Evolutionary conservation across 1,140 invertebrate genomes (phyloP).

Genomic region (Lepidurus packardi): DNA sequence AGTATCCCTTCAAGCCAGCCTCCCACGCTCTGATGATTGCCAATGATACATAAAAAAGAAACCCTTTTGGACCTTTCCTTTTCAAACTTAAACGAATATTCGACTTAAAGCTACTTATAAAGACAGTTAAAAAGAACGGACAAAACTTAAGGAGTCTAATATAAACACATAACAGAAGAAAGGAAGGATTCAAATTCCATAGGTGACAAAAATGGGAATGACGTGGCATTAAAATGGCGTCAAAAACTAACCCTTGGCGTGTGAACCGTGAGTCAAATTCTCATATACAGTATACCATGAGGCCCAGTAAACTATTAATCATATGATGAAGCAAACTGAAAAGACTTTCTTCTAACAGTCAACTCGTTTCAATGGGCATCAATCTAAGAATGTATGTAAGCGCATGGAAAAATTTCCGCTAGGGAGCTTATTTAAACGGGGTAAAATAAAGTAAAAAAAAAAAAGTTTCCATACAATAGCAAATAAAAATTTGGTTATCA

Average conservation of each 20-base stretch:
- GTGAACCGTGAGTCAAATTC: not conserved
- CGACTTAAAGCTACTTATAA: no score
- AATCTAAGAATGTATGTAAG: not conserved
- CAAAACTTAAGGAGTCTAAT: no score
- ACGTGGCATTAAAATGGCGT: not conserved
- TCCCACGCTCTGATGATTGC: constrained; percentile 13
- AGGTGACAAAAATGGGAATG: not conserved
- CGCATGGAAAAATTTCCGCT: constrained; percentile 6
- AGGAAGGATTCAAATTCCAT: no score
- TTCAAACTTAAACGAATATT: no score
- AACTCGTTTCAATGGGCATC: not conserved
- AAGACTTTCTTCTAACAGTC: not conserved
- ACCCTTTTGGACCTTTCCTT: not conserved
- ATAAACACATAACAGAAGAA: no score
- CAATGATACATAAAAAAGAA: constrained; percentile 1
- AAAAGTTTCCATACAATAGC: not conserved
- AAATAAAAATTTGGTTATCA: constrained; percentile 1
- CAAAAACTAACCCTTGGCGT: not conserved
- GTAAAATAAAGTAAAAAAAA: not conserved
- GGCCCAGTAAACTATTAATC: constrained; percentile 11
- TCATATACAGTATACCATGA: not conserved
- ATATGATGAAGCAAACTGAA: constrained; percentile 19
- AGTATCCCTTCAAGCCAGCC: not conserved
- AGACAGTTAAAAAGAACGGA: no score
- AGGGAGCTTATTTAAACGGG: not conserved